Base-by-base conservation (phyloP, 1,140 invertebrate species). In the Tachypleus tridentatus region DNA sequence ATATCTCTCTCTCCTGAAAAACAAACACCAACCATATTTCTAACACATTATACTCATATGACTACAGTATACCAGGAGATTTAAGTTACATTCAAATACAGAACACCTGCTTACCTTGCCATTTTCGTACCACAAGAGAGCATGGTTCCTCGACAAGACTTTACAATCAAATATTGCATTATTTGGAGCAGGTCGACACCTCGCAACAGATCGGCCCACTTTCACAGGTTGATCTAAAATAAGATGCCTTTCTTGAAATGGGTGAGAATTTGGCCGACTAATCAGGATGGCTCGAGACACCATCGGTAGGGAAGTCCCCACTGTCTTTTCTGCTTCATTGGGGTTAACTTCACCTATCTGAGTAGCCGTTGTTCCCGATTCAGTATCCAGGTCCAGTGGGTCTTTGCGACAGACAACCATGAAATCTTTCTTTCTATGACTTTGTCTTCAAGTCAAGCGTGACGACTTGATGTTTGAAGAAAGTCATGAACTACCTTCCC, bases 131-230 rank as follows among this genome's bases (percentile, higher is more conserved):
- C 93, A 98, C 3, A 99, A 77, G 56, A 96, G 80, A 5, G 96
- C 96, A 82, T 99, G 97, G 77, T 98, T 95, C 64, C 95, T 80
- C 1, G 95, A 98, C 51, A 98, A 80, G 50, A 99, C 97, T 81
- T 98, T 98, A 77, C 97, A 99, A 78, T 99, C 97, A 79, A 99
- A 99, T 73, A 98, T 97, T 5, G 93, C 94, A 79, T 86, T 86
- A 69, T 84, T 86, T 49, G 82, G 79, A 52, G 85, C 82, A 4
- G 94, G 89, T 74, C 87, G 83, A 54, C 86, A 85, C 68, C 90
- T 83, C 59, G 91, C 93, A 49, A 99, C 93, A 52, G 96, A 91
- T 63, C 97, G 84, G 0, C 97, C 97, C 71, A 99, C 87, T 77
- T 93, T 94, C 52, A 89, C 83, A 50, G 88, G 83, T 71, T 88